phyloP scores from a whole-genome alignment of 2,797 vertebrate species.

The Netta rufina region DNA sequence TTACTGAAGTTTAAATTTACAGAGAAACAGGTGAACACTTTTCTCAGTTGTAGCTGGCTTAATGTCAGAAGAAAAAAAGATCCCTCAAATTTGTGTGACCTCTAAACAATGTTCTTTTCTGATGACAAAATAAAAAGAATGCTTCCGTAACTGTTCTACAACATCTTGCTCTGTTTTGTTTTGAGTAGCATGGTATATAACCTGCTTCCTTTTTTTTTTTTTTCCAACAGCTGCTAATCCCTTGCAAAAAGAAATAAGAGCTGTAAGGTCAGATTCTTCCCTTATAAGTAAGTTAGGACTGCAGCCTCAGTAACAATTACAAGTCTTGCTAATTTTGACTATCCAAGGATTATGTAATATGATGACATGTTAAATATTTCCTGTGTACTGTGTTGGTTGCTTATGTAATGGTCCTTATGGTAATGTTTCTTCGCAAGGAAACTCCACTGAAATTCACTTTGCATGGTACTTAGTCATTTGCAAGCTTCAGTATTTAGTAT shows the following conservation, averaged over 20 bases:
- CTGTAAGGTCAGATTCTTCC: background rate
- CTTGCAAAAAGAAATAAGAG: slow-evolving; percentile 40
- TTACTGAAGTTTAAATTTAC: slow-evolving; percentile 49
- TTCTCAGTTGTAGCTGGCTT: slow-evolving; percentile 40
- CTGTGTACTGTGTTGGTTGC: slow-evolving; percentile 48
- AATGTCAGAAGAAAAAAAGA: slow-evolving; percentile 21
- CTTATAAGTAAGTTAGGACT: background rate
- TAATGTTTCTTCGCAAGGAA: slow-evolving; percentile 17
- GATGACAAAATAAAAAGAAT: slow-evolving; percentile 76
- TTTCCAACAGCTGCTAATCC: background rate
- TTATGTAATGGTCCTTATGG: slow-evolving; percentile 44
- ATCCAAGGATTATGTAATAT: slow-evolving; percentile 16
- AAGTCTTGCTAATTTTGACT: slow-evolving; percentile 51
- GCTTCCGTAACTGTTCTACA: slow-evolving; percentile 75
- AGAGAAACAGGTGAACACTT: background rate
- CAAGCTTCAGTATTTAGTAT: background rate
- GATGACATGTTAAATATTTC: slow-evolving; percentile 51
- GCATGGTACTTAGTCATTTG: slow-evolving; percentile 4
- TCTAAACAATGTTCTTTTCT: slow-evolving; percentile 72
- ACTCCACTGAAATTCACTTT: background rate
- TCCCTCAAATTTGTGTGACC: slow-evolving; percentile 64
- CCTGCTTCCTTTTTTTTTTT: background rate
- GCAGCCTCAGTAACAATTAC: slow-evolving; percentile 26
- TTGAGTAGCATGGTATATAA: slow-evolving; percentile 47
- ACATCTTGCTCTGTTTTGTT: slow-evolving; percentile 70